Base-by-base conservation (phyloP, 2,888 invertebrate genomes). In the Diaphora mendica region DNA sequence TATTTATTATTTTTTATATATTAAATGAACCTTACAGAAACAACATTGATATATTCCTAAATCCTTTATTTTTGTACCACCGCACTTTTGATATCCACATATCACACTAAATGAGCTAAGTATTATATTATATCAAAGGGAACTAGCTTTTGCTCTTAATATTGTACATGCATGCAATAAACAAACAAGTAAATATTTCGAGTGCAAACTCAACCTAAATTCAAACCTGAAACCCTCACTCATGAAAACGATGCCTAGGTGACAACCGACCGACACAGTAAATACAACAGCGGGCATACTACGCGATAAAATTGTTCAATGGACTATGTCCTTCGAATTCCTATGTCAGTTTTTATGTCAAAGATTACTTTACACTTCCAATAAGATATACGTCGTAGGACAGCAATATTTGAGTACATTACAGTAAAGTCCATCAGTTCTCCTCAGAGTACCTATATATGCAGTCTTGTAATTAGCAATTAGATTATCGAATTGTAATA, bases 231-330 rank as follows among this genome's bases (percentile, higher is more conserved):
- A 75, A 74, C 72, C 17, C 51, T 75, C 71, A 72, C 62, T 72
- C 62, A 69, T 74, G 70, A 75, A 72, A 77, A 67, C 73, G 68
- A 72, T n/a, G 62, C 73, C 67, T 69, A 77, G 67, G 72, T 76
- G 77, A 81, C 79, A 79, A 75, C 68, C 70, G 64, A 35, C 62
- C 39, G 68, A 71, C 68, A 73, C 71, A 76, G 71, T 65, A 68
- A 77, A 75, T 44, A 70, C 73, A 83, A 77, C 72, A 74, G 64
- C 51, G 74, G 77, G 73, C 62, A 64, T 44, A 71, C 65, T 39
- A 30, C 33, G 42, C 71, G 72, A 83, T 82, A 77, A 75, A 74
- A 70, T 62, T 67, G 33, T 35, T 39, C 26, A 35, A 66, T 68
- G 48, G 44, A 73, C 62, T 35, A 44, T 66, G 64, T 44, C 44